Percentiles rank a stretch among this genome's conserved stretches.
Conservation (phyloP, 2,888 invertebrate species). For the Geophilus truncorum region DNA sequence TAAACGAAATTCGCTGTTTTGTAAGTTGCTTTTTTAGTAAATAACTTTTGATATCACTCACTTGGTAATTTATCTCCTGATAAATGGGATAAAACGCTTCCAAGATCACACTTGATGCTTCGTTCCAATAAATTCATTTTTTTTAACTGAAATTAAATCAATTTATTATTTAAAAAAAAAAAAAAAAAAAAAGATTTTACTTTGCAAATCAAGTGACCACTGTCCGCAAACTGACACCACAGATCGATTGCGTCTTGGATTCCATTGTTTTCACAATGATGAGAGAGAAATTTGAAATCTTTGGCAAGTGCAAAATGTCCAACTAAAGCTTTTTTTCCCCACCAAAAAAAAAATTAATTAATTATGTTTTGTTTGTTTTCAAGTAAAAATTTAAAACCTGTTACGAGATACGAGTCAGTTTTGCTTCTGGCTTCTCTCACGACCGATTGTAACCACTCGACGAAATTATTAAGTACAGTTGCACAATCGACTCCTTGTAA, state of each 20-base stretch:
- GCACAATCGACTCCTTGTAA: background rate
- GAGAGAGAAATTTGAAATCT: background rate
- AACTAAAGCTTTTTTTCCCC: background rate
- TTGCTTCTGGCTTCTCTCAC: background rate
- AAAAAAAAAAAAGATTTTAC: background rate
- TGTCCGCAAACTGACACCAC: slow-evolving; percentile 25
- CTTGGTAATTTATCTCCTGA: background rate
- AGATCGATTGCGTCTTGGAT: background rate
- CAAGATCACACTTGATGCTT: background rate
- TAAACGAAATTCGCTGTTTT: background rate
- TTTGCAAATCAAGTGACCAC: background rate
- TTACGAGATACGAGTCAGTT: background rate
- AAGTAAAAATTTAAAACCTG: background rate
- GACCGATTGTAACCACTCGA: slow-evolving; percentile 18
- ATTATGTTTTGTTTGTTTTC: background rate
- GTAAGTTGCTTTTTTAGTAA: no score
- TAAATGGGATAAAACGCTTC: background rate
- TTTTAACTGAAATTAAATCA: background rate
- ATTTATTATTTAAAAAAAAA: background rate
- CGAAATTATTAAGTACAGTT: background rate
- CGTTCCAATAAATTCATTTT: background rate
- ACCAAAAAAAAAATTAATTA: background rate
- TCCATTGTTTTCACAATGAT: background rate
- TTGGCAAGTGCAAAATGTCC: background rate
- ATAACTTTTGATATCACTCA: no score